These are phyloP conservation scores for Listrodromus nycthemerus DNA, from an alignment of 2,888 invertebrate genomes.

Conservation along the genomic window DNA sequence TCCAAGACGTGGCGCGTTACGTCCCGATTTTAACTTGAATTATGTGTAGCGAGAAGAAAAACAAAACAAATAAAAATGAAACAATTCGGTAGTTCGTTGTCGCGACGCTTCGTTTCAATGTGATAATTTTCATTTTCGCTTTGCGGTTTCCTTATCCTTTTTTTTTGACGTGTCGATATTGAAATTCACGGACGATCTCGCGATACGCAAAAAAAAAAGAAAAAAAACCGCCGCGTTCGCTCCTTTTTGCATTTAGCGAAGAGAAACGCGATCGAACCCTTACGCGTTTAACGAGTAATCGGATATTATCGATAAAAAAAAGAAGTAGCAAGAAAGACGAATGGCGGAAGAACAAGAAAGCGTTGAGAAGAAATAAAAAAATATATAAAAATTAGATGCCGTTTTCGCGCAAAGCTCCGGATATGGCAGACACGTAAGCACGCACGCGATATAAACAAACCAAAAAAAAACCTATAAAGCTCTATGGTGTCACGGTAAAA, in stretches of 20 bases:
- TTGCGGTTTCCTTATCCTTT: neutral
- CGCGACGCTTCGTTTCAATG: slow-evolving; percentile 32
- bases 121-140: slow-evolving; percentile 1
- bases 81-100: slow-evolving; percentile 11
- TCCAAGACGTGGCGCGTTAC: slow-evolving; percentile 27
- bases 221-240: neutral
- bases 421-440: slow-evolving; percentile 12
- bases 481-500: slow-evolving; percentile 33
- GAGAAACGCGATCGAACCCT: neutral
- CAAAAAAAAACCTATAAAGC: slow-evolving; percentile 56
- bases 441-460: slow-evolving; percentile 46
- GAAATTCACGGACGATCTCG: neutral
- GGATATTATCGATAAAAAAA: neutral
- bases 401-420: neutral
- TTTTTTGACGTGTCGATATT: neutral
- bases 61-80: neutral
- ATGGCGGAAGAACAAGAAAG: neutral
- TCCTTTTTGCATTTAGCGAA: slow-evolving; percentile 2
- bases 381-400: slow-evolving; percentile 4
- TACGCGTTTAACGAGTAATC: slow-evolving; percentile 6
- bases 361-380: neutral
- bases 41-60: neutral
- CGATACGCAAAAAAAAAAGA: neutral
- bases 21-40: slow-evolving; percentile 41
- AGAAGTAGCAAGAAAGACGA: neutral